Conservation (phyloP, 2,797 vertebrate genomes). For the Aplochiton taeniatus region DNA sequence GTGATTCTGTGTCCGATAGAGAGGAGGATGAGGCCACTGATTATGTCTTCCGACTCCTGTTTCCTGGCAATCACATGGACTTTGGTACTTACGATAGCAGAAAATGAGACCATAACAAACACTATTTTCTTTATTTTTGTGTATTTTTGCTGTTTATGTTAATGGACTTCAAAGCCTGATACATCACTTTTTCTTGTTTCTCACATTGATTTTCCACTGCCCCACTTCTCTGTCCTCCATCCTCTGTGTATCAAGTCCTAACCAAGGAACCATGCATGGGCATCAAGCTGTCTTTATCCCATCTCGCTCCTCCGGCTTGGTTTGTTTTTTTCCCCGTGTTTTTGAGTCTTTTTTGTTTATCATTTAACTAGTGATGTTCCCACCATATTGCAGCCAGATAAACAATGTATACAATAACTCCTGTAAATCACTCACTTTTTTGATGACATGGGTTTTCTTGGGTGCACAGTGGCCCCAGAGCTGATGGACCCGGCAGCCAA, state of each 20-base stretch:
- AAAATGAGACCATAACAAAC: not conserved
- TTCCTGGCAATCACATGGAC: conserved; percentile 88
- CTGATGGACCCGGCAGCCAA: conserved; percentile 85
- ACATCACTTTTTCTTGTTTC: conserved; percentile 10
- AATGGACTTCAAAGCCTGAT: conserved; percentile 3
- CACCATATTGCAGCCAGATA: not conserved
- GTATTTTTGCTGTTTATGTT: not conserved
- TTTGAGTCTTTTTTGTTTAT: conserved; percentile 2
- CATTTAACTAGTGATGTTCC: not conserved
- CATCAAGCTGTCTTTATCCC: conserved; percentile 51
- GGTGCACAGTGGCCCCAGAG: conserved; percentile 84
- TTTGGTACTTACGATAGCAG: conserved; percentile 75
- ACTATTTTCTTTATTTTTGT: not conserved
- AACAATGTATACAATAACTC: not conserved
- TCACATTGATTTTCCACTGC: conserved; percentile 13
- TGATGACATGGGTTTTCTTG: conserved; percentile 12
- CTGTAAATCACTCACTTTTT: not conserved
- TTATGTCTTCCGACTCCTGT: conserved; percentile 96
- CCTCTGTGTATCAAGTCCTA: conserved; percentile 24
- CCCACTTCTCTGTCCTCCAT: conserved; percentile 20
- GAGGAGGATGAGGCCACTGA: conserved; percentile 97
- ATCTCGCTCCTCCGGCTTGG: conserved; percentile 26
- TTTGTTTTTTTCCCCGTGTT: conserved; percentile 40
- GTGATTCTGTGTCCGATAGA: conserved; percentile 91
- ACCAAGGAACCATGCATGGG: conserved; percentile 34